Conservation (phyloP, 37 sponge, comb jelly and placozoan genomes). For the Agelas oroides region DNA sequence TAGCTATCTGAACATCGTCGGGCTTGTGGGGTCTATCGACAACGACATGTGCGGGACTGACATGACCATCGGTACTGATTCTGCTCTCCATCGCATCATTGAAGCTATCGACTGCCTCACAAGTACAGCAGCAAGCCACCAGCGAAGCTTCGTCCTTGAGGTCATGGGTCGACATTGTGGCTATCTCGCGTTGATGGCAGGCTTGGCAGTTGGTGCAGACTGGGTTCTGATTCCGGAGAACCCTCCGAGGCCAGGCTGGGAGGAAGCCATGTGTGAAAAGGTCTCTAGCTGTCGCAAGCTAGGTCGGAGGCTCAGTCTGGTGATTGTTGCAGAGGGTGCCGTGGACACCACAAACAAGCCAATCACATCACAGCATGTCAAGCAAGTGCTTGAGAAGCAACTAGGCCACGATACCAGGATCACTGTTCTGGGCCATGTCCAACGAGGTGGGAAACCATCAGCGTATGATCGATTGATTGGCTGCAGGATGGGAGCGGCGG, state of each 20-base stretch:
- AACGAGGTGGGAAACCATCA: constrained; percentile 91
- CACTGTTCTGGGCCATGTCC: constrained; percentile 93
- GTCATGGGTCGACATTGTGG: constrained; percentile 98
- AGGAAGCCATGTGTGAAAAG: constrained; percentile 73
- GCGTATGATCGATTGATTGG: constrained; percentile 86
- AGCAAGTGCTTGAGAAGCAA: constrained; percentile 55
- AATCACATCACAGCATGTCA: constrained; percentile 74
- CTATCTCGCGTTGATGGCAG: constrained; percentile 91
- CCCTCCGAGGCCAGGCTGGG: constrained; percentile 78
- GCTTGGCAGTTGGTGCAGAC: constrained; percentile 80
- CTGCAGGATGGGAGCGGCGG: constrained; percentile 84
- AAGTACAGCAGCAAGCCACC: constrained; percentile 90
- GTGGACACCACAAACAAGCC: constrained; percentile 70
- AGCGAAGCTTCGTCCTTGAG: constrained; percentile 86
- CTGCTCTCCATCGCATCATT: constrained; percentile 91
- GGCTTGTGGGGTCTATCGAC: constrained; percentile 95
- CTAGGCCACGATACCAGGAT: constrained; percentile 83
- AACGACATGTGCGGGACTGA: constrained; percentile 96
- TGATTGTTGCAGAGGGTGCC: constrained; percentile 92
- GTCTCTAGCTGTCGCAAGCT: constrained; percentile 39
- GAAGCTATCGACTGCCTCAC: constrained; percentile 86
- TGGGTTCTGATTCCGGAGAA: constrained; percentile 92
- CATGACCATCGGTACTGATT: constrained; percentile 94
- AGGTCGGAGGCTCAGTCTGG: constrained; percentile 73
- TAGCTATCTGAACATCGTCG: constrained; percentile 80